Evolutionary conservation across 2,797 vertebrate genomes (phyloP).

Genomic region (Oreochromis grahami): DNA sequence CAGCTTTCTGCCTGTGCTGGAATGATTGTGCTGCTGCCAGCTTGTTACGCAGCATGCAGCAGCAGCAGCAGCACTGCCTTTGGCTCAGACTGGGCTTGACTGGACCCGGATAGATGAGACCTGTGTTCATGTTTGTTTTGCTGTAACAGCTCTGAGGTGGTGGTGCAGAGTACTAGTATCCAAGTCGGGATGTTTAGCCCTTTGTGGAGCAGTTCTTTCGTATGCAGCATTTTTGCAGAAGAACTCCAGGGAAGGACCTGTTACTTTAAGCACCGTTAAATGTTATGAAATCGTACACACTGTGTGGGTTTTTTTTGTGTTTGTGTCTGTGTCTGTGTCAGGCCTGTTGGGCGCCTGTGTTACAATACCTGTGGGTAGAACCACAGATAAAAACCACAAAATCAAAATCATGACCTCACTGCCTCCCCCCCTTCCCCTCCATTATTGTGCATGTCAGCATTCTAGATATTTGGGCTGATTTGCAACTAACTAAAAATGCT

Average conservation of each 20-base stretch:
- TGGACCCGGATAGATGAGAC: not conserved
- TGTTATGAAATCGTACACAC: not conserved
- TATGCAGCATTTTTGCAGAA: not conserved
- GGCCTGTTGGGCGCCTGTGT: too few species aligned
- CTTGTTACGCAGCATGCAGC: slow-evolving; percentile 14
- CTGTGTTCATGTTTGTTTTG: not conserved
- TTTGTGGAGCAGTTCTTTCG: not conserved
- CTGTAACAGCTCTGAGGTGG: not conserved
- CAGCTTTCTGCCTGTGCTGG: not conserved
- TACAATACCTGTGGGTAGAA: not conserved
- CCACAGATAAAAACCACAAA: not conserved
- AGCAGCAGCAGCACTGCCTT: not conserved
- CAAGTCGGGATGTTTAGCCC: not conserved
- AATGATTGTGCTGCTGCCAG: not conserved
- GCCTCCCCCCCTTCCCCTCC: too few species aligned
- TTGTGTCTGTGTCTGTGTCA: not conserved
- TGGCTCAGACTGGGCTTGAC: not conserved
- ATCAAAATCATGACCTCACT: not conserved
- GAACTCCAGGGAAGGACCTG: not conserved
- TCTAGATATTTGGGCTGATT: not conserved
- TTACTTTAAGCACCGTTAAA: not conserved
- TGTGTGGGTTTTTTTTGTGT: not conserved
- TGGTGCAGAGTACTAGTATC: not conserved
- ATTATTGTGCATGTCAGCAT: not conserved
- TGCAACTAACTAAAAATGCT: not conserved